Conservation (phyloP, 2,797 vertebrate genomes). For the Crenichthys baileyi region DNA sequence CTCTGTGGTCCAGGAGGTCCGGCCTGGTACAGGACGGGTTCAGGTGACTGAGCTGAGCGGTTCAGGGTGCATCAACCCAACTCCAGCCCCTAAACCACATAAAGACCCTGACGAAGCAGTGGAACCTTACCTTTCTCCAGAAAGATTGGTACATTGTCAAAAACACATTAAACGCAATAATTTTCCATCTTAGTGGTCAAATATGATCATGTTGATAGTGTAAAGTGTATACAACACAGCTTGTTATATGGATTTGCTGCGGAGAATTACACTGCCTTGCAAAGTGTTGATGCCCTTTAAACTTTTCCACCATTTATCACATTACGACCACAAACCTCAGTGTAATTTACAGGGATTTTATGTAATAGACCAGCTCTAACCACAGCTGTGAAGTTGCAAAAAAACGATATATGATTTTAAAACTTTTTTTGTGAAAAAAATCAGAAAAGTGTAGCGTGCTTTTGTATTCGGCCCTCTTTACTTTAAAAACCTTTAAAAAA, state of each 20-base stretch:
- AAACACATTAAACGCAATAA: neutral
- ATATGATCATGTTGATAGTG: neutral
- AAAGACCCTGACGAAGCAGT: slow-evolving; percentile 66
- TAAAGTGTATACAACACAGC: neutral
- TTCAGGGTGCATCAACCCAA: slow-evolving; percentile 83
- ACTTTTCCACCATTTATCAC: neutral
- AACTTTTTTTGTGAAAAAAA: too few relatives aligned
- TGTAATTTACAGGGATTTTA: neutral
- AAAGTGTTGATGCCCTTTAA: neutral
- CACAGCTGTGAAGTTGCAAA: neutral
- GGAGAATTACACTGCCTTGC: neutral
- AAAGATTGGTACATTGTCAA: slow-evolving; percentile 82
- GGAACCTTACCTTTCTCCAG: slow-evolving; percentile 82
- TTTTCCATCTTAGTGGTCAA: neutral
- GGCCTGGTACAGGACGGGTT: slow-evolving; percentile 73
- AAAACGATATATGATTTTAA: too few relatives aligned
- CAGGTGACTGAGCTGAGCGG: slow-evolving; percentile 83
- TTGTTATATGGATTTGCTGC: neutral
- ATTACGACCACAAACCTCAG: too few relatives aligned
- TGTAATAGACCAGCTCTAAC: neutral
- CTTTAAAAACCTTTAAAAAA: neutral
- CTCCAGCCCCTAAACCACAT: slow-evolving; percentile 57
- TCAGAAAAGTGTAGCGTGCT: too few relatives aligned
- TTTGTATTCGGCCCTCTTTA: neutral
- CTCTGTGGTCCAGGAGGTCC: slow-evolving; percentile 26